phyloP scores from a whole-genome alignment of 1,140 invertebrate species.

The Eupristina koningsbergeri region DNA sequence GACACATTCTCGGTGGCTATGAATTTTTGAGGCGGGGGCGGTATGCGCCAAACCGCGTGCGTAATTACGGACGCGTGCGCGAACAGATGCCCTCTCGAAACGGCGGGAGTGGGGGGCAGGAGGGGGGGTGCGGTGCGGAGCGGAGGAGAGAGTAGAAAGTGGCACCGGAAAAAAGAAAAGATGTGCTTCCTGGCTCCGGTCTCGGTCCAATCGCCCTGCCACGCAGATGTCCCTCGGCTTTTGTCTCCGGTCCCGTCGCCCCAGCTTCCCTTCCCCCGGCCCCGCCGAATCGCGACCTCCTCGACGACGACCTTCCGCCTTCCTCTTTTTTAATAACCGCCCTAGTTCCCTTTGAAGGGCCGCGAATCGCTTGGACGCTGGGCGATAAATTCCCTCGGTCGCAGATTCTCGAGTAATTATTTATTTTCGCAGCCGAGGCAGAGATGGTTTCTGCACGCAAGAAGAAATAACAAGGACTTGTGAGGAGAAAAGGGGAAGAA shows the following conservation, averaged over 20 bases:
- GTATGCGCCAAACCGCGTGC: background rate
- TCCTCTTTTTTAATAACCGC: background rate
- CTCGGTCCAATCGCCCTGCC: conserved; percentile 30
- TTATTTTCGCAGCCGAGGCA: no score
- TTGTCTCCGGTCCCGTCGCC: conserved; percentile 12
- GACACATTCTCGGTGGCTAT: background rate
- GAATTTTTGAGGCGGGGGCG: background rate
- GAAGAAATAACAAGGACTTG: conserved; percentile 7
- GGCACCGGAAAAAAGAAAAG: conserved; percentile 43
- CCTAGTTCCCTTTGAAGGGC: background rate
- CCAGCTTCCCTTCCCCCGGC: background rate
- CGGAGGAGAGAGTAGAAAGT: no score
- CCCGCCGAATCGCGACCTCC: no score
- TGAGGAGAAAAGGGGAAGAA: background rate
- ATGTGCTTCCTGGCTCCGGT: background rate
- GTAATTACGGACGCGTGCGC: conserved; percentile 9
- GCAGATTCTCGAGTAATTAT: conserved; percentile 35
- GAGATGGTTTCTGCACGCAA: background rate
- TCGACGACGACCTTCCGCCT: no score
- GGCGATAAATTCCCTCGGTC: conserved; percentile 23
- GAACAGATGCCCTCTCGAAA: background rate
- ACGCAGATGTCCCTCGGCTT: conserved; percentile 14
- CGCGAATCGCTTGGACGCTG: background rate
- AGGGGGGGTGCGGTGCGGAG: background rate
- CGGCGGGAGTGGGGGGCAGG: conserved; percentile 23